Evolutionary conservation across 2,888 invertebrate species (phyloP).

Genomic region (Capitulum mitella): DNA sequence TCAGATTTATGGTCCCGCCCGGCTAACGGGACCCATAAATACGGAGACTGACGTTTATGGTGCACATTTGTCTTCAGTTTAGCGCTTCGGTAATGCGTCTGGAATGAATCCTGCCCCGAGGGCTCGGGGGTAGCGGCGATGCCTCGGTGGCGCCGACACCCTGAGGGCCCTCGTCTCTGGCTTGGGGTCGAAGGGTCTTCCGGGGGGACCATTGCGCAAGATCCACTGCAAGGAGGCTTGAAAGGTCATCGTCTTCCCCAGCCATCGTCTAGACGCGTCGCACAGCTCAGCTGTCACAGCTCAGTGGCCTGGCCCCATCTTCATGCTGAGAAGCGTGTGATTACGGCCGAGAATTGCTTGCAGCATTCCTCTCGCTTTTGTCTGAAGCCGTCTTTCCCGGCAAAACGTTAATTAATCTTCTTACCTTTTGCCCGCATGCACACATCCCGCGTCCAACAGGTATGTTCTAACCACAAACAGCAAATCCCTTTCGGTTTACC

Average conservation of each 20-base stretch:
- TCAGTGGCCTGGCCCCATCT: no score
- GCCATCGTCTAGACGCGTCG: not conserved
- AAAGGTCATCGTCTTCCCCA: not conserved
- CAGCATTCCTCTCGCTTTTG: no score
- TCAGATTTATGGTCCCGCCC: not conserved
- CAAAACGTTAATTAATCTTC: no score
- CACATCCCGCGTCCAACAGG: no score
- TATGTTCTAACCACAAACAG: no score
- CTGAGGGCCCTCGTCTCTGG: not conserved
- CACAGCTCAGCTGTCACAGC: no score
- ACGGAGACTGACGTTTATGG: not conserved
- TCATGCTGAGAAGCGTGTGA: no score
- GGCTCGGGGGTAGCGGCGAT: not conserved
- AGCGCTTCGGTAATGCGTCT: not conserved
- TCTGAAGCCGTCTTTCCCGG: no score
- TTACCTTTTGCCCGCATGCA: no score
- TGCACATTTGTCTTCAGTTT: slow-evolving; percentile 10
- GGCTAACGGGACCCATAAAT: not conserved
- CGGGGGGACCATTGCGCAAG: not conserved
- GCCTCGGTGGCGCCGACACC: not conserved
- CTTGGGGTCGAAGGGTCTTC: not conserved
- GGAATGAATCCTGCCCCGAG: not conserved
- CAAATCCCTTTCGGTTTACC: no score
- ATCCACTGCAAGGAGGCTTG: no score
- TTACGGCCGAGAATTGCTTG: no score